Conservation (phyloP, 2,888 invertebrate species). For the Macrophya annulata region DNA sequence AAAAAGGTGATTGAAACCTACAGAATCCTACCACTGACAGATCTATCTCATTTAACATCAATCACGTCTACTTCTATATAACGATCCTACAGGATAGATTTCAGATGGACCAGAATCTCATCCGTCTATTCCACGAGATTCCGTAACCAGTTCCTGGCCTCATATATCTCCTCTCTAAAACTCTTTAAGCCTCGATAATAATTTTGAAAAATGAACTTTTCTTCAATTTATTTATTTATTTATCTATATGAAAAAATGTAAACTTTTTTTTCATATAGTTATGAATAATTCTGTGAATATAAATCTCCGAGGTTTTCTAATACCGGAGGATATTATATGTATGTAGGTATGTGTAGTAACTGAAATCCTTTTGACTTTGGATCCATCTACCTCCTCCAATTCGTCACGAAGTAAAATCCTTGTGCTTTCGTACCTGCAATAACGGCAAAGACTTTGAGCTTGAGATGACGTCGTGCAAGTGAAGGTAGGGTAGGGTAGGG, state of each 20-base stretch:
- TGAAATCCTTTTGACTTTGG: not conserved
- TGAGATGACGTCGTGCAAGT: slow-evolving; percentile 25
- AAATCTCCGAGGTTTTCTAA: not conserved
- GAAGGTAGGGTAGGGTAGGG: not conserved
- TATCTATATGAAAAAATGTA: too few relatives aligned
- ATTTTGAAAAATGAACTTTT: not conserved
- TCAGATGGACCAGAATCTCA: slow-evolving; percentile 44
- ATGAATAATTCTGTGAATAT: not conserved
- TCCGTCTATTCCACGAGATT: not conserved
- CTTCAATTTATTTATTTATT: not conserved
- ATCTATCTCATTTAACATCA: slow-evolving; percentile 53
- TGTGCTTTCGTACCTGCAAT: not conserved
- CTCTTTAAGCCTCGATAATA: not conserved
- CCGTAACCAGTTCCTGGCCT: not conserved
- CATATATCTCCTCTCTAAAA: not conserved
- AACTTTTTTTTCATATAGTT: too few relatives aligned
- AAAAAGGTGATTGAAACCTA: slow-evolving; percentile 35
- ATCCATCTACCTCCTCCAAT: not conserved
- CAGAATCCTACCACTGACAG: slow-evolving; percentile 39
- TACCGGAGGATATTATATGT: not conserved
- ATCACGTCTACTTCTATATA: slow-evolving; percentile 36
- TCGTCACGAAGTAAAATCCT: not conserved
- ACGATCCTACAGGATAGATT: slow-evolving; percentile 26
- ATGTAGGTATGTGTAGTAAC: not conserved
- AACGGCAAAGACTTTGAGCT: slow-evolving; percentile 19